Evolutionary conservation across 2,113 vertebrate species (phyloP).

Genomic region (Tor tambroides): DNA sequence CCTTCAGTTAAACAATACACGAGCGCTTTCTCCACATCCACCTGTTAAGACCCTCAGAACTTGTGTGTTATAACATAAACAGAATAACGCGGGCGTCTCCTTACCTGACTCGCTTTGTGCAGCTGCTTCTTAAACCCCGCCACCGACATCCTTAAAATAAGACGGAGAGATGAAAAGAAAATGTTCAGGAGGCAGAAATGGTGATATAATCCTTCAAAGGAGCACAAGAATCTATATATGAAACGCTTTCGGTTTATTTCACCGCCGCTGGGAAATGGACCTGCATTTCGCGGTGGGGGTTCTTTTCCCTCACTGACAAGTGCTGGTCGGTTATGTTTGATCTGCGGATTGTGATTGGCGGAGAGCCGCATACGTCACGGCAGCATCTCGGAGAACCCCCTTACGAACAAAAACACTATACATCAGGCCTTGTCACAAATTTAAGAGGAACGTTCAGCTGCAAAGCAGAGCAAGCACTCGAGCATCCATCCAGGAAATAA

Average conservation of each 20-base stretch:
- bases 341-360: slow-evolving; percentile 7
- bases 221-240: no score
- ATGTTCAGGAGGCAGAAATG: not conserved
- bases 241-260: not conserved
- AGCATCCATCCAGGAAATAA: no score
- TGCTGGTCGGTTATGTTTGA: slow-evolving; percentile 21
- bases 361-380: slow-evolving; percentile 34
- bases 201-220: not conserved
- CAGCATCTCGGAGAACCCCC: slow-evolving; percentile 39
- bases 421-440: not conserved
- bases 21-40: not conserved
- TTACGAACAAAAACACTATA: not conserved
- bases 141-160: slow-evolving; percentile 80
- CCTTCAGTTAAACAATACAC: not conserved
- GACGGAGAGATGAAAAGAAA: not conserved
- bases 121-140: slow-evolving; percentile 93
- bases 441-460: not conserved
- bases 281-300: slow-evolving; percentile 38
- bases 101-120: slow-evolving; percentile 94
- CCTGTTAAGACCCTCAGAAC: not conserved
- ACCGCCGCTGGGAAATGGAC: slow-evolving; percentile 1
- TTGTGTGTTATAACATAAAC: not conserved
- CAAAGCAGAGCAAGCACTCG: not conserved
- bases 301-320: slow-evolving; percentile 22
- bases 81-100: slow-evolving; percentile 42